Percentiles rank a stretch among this genome's conserved stretches.
These are phyloP conservation scores for Conops quadrifasciatus DNA, from an alignment of 2,888 invertebrate genomes.

Conservation along the genomic window DNA sequence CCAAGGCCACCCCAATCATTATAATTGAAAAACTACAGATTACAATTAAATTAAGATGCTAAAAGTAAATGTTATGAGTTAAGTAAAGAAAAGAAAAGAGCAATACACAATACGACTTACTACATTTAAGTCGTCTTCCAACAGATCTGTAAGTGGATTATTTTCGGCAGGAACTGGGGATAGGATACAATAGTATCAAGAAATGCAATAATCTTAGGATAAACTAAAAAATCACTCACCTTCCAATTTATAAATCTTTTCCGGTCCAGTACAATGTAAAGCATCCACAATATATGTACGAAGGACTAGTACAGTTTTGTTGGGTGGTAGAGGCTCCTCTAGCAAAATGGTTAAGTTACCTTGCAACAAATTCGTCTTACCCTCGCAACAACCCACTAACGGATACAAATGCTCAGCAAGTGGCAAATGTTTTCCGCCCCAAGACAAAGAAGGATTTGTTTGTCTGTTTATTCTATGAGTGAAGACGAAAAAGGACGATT, in stretches of 20 bases:
- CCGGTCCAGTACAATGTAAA: conserved; percentile 52
- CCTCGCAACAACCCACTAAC: conserved; percentile 48
- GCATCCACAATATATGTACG: conserved; percentile 54
- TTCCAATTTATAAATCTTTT: conserved; percentile 47
- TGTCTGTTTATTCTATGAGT: conserved; percentile 54
- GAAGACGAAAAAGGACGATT: background rate
- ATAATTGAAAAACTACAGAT: conserved; percentile 46
- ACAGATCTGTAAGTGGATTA: background rate
- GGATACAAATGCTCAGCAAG: conserved; percentile 50
- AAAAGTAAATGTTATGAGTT: background rate
- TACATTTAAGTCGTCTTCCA: conserved; percentile 33
- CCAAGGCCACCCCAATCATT: conserved; percentile 41
- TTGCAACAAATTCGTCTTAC: conserved; percentile 36
- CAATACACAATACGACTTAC: conserved; percentile 29
- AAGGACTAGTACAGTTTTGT: conserved; percentile 48
- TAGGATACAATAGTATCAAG: background rate
- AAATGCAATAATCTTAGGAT: background rate
- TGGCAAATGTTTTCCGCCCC: conserved; percentile 57
- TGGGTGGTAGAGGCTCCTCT: conserved; percentile 37
- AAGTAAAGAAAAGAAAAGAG: background rate
- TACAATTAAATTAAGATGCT: conserved; percentile 37
- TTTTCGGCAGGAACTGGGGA: conserved; percentile 7
- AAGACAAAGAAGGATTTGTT: conserved; percentile 56
- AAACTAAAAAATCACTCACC: conserved; percentile 45
- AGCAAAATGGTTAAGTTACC: conserved; percentile 46